Conservation (phyloP, 2,888 invertebrate species). For the Hydrotaea cyrtoneurina region DNA sequence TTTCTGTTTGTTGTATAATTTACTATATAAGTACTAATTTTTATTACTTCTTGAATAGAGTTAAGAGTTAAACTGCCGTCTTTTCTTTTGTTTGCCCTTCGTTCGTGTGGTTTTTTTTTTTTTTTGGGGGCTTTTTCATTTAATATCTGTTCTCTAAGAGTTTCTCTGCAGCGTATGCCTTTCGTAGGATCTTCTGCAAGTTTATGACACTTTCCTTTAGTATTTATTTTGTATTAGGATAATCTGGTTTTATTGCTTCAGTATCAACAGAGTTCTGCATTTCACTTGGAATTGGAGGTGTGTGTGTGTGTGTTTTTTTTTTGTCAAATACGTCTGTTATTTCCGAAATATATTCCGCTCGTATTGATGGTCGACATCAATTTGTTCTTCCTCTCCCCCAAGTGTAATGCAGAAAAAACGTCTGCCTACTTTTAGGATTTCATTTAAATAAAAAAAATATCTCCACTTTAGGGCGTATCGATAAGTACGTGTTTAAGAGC, state of each 20-base stretch:
- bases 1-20: constrained; percentile 65
- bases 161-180: background rate
- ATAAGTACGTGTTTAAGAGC: too few species aligned
- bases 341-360: too few species aligned
- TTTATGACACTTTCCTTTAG: background rate
- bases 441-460: too few species aligned
- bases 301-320: too few species aligned
- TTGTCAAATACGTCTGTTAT: too few species aligned
- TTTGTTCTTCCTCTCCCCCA: too few species aligned
- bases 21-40: constrained; percentile 50
- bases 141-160: constrained; percentile 8
- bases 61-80: constrained; percentile 46
- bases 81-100: background rate
- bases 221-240: background rate
- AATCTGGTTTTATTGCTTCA: background rate
- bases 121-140: background rate
- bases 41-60: constrained; percentile 22
- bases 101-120: too few species aligned
- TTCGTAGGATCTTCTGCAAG: background rate
- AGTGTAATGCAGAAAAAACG: too few species aligned
- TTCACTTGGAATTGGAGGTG: background rate
- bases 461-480: too few species aligned
- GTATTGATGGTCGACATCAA: too few species aligned
- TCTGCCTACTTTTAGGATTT: too few species aligned
- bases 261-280: background rate